These are phyloP conservation scores for Fregata magnificens DNA, from an alignment of 2,113 vertebrate genomes.

Conservation along the genomic window DNA sequence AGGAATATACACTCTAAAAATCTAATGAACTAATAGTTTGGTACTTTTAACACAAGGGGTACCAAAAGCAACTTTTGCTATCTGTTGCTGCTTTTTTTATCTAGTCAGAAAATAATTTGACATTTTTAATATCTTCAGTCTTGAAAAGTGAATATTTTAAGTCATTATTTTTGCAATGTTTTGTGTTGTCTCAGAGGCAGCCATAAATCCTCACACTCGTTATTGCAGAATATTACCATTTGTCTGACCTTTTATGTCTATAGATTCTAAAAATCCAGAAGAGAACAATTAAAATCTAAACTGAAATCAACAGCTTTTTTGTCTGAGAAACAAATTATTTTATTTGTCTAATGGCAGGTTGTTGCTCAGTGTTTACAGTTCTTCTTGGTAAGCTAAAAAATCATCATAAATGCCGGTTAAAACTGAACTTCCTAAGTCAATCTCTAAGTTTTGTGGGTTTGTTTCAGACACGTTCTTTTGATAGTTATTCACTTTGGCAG, in stretches of 20 bases:
- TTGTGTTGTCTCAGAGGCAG: background rate
- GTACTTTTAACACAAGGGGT: background rate
- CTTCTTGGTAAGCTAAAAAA: background rate
- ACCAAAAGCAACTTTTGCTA: background rate
- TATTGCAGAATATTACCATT: background rate
- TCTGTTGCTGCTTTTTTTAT: background rate
- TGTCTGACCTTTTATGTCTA: background rate
- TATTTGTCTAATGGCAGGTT: background rate
- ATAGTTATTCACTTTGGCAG: background rate
- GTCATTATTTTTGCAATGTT: background rate
- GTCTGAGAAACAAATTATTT: background rate
- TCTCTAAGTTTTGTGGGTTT: background rate
- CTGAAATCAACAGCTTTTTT: background rate
- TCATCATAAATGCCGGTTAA: background rate
- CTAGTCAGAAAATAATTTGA: background rate
- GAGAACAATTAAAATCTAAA: background rate
- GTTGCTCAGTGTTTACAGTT: background rate
- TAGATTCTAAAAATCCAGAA: background rate
- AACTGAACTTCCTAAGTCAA: background rate
- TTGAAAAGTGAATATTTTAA: background rate
- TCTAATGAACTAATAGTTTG: background rate
- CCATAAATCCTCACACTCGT: fast-evolving
- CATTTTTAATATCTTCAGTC: background rate
- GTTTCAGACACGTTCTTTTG: background rate
- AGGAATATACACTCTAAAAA: background rate